Evolutionary conservation across 2,888 invertebrate genomes (phyloP), one percentile per base, ranked within the genome.

Genomic region (Folsomia manolachei): DNA sequence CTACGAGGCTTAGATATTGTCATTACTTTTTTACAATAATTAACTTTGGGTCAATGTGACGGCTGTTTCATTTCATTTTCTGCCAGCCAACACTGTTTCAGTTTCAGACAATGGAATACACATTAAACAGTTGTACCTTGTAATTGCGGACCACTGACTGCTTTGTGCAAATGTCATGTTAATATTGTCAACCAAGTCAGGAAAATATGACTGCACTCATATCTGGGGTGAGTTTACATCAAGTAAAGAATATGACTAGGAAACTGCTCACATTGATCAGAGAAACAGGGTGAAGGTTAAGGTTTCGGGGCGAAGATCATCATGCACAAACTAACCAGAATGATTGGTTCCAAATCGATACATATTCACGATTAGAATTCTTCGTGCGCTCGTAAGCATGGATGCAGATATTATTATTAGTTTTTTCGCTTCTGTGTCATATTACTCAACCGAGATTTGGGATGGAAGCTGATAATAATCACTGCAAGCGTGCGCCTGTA

Each of bases 381-480:
- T n/a, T n/a, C n/a, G n/a, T n/a, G n/a, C n/a, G 39, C 39, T 39
- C 39, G 14, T 39, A 14, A 39, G 39, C 39, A 39, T 39, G 39
- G 39, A 39, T 14, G 4, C 39, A 14, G 7, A 14, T 14, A 9
- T 39, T 39, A 39, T 9, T 39, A 39, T 39, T 39, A 39, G 39
- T 39, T 39, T 39, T 4, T 39, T 4, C 39, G 14, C 39, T 39
- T 39, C n/a, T n/a, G n/a, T n/a, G 39, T 39, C 4, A 4, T 9
- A 39, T 39, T 9, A 39, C 39, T 4, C 39, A 14, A 39, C 39
- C n/a, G 64, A 64, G 64, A 64, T 64, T 14, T 14, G 27, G 27
- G 64, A 64, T 64, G n/a, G 4, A 60, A 21, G 27, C 25, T 64
- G 27, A 64, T 27, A 64, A 27, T 19, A n/a, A 66, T 39, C n/a